These are phyloP conservation scores for Elephas maximus DNA, from an alignment of 2,113 vertebrate species.

Conservation along the genomic window DNA sequence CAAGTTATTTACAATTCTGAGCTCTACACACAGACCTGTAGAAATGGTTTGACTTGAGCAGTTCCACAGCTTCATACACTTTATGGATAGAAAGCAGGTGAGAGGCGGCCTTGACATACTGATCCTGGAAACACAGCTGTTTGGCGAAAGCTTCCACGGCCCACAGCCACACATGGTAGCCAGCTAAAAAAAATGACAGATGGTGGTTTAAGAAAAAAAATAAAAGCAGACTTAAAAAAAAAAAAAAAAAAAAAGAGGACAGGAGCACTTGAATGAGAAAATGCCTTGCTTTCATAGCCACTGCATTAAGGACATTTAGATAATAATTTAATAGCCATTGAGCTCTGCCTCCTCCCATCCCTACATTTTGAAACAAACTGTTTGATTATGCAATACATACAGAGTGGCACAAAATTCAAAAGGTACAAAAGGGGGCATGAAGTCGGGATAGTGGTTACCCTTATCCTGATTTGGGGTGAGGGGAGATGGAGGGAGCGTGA, in stretches of 20 bases:
- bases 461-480: too few species aligned
- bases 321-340: neutral
- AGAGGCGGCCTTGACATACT: conserved; percentile 96
- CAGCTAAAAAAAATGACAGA: conserved; percentile 87
- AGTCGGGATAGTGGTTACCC: neutral
- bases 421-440: neutral
- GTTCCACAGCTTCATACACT: conserved; percentile 93
- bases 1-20: neutral
- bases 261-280: neutral
- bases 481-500: neutral
- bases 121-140: conserved; percentile 97
- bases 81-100: conserved; percentile 96
- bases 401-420: neutral
- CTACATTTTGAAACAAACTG: neutral
- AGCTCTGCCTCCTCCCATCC: neutral
- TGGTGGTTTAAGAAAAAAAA: neutral
- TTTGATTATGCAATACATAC: neutral
- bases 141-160: conserved; percentile 95
- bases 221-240: neutral
- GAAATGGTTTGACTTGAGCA: conserved; percentile 94
- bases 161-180: conserved; percentile 93
- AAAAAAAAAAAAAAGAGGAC: neutral
- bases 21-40: conserved; percentile 91
- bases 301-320: neutral
- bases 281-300: neutral